Evolutionary conservation across 1,140 invertebrate genomes (phyloP).

Genomic region (Drosophila parabipectinata): DNA sequence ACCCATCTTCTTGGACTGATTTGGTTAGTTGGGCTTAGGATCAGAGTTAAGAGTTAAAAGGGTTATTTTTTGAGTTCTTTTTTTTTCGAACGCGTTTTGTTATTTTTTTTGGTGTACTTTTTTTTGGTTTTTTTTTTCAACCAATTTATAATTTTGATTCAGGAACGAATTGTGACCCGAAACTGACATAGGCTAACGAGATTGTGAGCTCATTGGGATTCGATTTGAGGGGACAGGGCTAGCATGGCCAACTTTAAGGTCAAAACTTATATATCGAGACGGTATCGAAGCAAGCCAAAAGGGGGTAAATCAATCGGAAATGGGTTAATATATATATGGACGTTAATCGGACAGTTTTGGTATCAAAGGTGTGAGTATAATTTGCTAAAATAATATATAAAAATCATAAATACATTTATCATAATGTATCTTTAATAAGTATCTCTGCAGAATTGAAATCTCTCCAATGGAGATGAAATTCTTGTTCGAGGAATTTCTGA

Average conservation of each 20-base stretch:
- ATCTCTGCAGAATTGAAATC: too few relatives aligned
- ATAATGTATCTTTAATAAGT: too few relatives aligned
- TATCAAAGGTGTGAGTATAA: too few relatives aligned
- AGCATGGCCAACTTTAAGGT: constrained; percentile 13
- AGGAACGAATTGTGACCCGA: constrained; percentile 13
- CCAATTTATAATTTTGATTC: constrained; percentile 12
- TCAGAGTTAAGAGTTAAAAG: not conserved
- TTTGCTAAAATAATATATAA: too few relatives aligned
- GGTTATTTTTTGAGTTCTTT: not conserved
- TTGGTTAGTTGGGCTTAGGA: not conserved
- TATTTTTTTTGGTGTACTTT: not conserved
- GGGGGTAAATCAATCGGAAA: too few relatives aligned
- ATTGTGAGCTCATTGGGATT: not conserved
- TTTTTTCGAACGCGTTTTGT: not conserved
- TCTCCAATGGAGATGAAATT: too few relatives aligned
- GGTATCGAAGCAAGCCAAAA: too few relatives aligned
- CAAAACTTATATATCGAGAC: not conserved
- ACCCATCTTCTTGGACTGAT: constrained; percentile 50
- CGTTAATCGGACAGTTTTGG: too few relatives aligned
- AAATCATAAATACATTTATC: too few relatives aligned
- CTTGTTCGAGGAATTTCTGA: too few relatives aligned
- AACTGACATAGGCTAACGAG: constrained; percentile 23
- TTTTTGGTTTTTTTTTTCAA: not conserved
- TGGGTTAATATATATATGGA: too few relatives aligned
- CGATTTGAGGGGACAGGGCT: not conserved